Conservation (phyloP, 2,113 vertebrate species). For the Herpetotheres cachinnans region DNA sequence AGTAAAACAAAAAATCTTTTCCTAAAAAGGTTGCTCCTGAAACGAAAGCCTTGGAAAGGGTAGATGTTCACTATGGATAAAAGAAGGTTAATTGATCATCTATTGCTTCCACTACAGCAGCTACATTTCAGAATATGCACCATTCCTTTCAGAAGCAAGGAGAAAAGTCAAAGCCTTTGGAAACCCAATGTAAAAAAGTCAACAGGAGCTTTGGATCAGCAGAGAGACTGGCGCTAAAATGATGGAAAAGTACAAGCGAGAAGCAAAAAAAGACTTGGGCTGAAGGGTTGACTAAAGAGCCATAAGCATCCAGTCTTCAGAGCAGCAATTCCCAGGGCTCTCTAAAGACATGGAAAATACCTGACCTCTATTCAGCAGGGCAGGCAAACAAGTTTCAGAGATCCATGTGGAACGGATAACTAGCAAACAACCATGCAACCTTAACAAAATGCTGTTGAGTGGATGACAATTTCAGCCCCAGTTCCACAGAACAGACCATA, state of each 20-base stretch:
- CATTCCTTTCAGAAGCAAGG: background rate
- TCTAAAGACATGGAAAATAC: background rate
- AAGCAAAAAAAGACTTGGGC: background rate
- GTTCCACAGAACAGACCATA: background rate
- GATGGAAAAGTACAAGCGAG: background rate
- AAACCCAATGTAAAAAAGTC: background rate
- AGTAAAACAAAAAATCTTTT: background rate
- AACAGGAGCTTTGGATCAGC: background rate
- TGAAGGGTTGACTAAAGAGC: background rate
- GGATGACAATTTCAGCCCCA: background rate
- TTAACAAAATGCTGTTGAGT: background rate
- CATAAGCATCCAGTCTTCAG: background rate
- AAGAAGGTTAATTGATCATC: background rate
- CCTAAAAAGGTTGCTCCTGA: background rate
- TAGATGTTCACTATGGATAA: background rate
- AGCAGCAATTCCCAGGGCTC: background rate
- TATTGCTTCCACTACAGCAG: background rate
- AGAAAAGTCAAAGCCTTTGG: background rate
- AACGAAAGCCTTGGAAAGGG: background rate
- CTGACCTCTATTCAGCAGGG: background rate
- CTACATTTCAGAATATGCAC: background rate
- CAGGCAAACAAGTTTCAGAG: background rate
- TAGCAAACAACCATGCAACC: background rate
- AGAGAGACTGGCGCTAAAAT: background rate
- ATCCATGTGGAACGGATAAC: background rate